Evolutionary conservation across 2,113 vertebrate species (phyloP), one percentile per base, ranked within the genome.

Genomic region (Corythornis madagascariensis): DNA sequence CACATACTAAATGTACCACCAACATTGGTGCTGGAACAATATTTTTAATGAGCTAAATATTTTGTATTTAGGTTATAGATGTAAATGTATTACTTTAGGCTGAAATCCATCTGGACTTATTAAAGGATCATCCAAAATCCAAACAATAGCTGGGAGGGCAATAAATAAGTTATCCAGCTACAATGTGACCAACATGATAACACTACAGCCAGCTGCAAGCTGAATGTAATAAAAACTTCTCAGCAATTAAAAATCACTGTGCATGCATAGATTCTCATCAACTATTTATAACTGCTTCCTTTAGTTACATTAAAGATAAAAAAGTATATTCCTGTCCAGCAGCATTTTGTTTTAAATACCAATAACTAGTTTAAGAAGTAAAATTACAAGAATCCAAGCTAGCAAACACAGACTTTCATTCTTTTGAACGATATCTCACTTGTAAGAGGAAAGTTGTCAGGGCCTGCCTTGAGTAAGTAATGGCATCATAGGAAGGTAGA

Each of bases 191-290:
- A 91, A 52, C 81, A 73, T 12, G 66, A 77, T 60, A 89, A 95
- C 87, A 95, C 94, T 92, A 31, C 67, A 89, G 82, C 89, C 92
- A 96, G 91, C 94, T 96, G 92, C 92, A 95, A 85, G 87, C 94
- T 94, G 89, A 93, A 95, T 92, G 75, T 83, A 70, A 43, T 80
- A 86, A 42, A 87, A 94, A 94, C 71, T 88, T 96, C 89, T 89
- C 84, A 85, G 78, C 87, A 95, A 94, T 93, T 96, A 93, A 91
- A 93, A 91, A 88, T 89, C 78, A 89, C 63, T 89, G 24, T 91
- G 86, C 78, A 85, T 71, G 52, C 81, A 89, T 26, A 92, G 91
- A 77, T 92, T 85, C 52, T 86, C 89, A 85, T 92, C 67, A 74
- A 45, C 84, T 94, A 96, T 96, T 95, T 96, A 91, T 95, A 93